phyloP scores from a whole-genome alignment of 2,888 invertebrate genomes.

The Oegoconia quadripuncta region DNA sequence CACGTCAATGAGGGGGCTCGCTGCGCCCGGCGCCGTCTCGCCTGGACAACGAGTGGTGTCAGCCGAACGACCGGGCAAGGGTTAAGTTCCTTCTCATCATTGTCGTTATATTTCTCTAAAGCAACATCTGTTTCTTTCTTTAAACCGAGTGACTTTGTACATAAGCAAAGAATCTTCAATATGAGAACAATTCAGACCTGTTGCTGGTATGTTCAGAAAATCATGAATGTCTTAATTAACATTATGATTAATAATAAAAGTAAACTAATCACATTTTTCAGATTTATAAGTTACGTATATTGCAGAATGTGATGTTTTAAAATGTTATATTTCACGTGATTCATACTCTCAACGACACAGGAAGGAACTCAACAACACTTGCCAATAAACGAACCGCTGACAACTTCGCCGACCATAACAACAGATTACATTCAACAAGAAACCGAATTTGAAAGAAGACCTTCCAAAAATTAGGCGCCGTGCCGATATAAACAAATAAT shows the following conservation, averaged over 20 bases:
- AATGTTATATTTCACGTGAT: too few relatives aligned
- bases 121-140: constrained; percentile 8
- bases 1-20: constrained; percentile 84
- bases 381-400: constrained; percentile 31
- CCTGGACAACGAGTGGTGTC: constrained; percentile 55
- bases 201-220: too few relatives aligned
- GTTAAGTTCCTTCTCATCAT: constrained; percentile 3
- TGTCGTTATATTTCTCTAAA: neutral
- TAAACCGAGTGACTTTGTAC: neutral
- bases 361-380: constrained; percentile 46
- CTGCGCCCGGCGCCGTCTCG: constrained; percentile 81
- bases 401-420: constrained; percentile 35
- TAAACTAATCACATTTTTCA: too few relatives aligned
- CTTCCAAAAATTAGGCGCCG: constrained; percentile 59
- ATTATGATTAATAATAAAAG: too few relatives aligned
- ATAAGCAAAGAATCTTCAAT: too few relatives aligned
- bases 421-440: constrained; percentile 44
- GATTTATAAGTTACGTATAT: too few relatives aligned
- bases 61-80: constrained; percentile 1
- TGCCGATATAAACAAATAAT: constrained; percentile 74
- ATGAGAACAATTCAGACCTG: too few relatives aligned
- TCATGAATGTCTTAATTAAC: too few relatives aligned
- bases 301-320: too few relatives aligned
- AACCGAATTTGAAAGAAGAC: constrained; percentile 36
- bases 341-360: too few relatives aligned